Conservation (phyloP, 2,113 vertebrate genomes). For the Illadopsis cleaveri region DNA sequence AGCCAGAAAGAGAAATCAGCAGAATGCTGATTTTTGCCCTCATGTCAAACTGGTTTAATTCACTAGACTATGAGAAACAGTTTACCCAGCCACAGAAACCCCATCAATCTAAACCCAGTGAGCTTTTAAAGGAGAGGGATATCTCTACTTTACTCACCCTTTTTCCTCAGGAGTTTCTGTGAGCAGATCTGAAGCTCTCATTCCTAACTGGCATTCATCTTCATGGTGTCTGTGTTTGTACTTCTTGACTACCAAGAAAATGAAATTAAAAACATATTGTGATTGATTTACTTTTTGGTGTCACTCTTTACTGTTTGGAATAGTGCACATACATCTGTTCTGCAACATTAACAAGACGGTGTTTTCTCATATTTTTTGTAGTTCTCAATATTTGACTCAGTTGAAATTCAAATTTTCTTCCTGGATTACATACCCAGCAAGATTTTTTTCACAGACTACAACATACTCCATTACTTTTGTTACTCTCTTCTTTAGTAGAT, state of each 20-base stretch:
- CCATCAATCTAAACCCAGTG: background rate
- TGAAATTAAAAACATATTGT: background rate
- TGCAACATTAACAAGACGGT: background rate
- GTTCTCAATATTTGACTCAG: background rate
- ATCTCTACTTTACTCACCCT: background rate
- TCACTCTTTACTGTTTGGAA: background rate
- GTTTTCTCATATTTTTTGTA: conserved; percentile 10
- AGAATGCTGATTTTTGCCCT: background rate
- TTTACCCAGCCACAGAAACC: background rate
- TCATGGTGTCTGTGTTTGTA: background rate
- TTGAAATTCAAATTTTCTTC: background rate
- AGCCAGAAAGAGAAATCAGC: background rate
- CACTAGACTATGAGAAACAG: background rate
- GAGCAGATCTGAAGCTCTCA: background rate
- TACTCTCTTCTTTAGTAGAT: background rate
- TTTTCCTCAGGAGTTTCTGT: background rate
- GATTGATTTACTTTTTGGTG: background rate
- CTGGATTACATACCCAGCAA: background rate
- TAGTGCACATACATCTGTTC: background rate
- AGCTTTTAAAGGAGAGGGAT: background rate
- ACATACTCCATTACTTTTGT: background rate
- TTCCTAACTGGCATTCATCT: background rate
- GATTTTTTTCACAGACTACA: background rate
- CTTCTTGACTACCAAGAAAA: background rate
- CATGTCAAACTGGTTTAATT: background rate